Evolutionary conservation across 2,797 vertebrate species (phyloP), one percentile per base, ranked within the genome.

Genomic region (Propithecus perrieri): DNA sequence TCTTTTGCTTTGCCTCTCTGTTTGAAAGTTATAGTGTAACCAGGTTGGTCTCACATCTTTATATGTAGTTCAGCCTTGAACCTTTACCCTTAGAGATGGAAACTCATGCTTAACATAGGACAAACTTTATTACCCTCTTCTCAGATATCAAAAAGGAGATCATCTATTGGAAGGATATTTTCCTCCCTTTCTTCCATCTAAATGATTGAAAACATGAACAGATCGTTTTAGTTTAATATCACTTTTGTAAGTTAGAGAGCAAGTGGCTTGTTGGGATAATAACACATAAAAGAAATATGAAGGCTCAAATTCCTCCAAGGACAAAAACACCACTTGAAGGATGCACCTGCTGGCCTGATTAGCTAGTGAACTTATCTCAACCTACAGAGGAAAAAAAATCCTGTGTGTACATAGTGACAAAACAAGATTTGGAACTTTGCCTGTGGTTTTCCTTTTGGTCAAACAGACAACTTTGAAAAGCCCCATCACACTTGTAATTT

Each of bases 241-340:
- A 41, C 76, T 88, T 84, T 90, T 50, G 5, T 87, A 86, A 76
- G 65, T 89, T 97, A 75, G 67, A 59, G 89, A 89, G 84, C 48
- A 96, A 97, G 85, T 76, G 63, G 38, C 46, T 95, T 97, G 55
- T 94, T 87, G 76, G 80, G 55, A 93, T 94, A 96, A 89, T 74
- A 91, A 71, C 89, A 89, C 72, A 72, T 96, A 86, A 63, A 94
- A 18, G 89, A 97, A 97, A 87, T 61, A 91, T 91, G 89, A 94
- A 96, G 79, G 24, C 55, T 96, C 57, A 72, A 59, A 78, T 81
- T 96, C 67, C 55, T 97, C 86, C 59, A 67, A 94, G 46, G 84
- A 96, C 71, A 91, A 74, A 94, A 94, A 89, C 28, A 4, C 26
- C 65, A 81, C 71, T 80, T 96, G 84, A 95, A 89, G 59, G 30